These are phyloP conservation scores for Anastatus disparis DNA, from an alignment of 1,140 invertebrate genomes.

Conservation along the genomic window DNA sequence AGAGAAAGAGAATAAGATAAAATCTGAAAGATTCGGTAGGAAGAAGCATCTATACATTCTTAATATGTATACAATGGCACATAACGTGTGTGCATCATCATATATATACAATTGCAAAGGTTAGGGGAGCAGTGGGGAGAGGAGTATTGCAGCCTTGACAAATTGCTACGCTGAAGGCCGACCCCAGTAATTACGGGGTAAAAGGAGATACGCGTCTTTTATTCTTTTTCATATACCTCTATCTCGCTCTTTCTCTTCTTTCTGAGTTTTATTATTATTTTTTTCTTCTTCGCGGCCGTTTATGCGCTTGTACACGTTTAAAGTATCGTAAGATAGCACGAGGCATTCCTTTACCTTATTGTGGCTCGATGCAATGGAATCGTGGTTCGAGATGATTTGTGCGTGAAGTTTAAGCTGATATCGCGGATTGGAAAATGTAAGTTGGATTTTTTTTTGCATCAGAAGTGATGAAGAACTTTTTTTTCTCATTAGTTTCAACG, in stretches of 20 bases:
- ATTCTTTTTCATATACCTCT: background rate
- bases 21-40: constrained; percentile 39
- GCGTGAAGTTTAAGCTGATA: background rate
- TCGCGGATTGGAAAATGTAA: constrained; percentile 15
- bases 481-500: too few species aligned
- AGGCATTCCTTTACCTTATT: constrained; percentile 10
- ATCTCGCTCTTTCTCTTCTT: background rate
- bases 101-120: constrained; percentile 64
- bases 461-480: too few species aligned
- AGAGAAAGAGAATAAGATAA: background rate
- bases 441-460: background rate
- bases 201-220: constrained; percentile 20
- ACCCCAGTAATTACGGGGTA: constrained; percentile 64
- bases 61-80: constrained; percentile 49
- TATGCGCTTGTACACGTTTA: background rate
- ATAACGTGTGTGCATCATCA: constrained; percentile 54
- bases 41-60: constrained; percentile 32
- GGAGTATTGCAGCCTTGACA: constrained; percentile 66
- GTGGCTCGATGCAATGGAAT: background rate
- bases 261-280: constrained; percentile 13
- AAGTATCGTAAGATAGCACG: background rate
- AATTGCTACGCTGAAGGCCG: constrained; percentile 66
- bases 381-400: constrained; percentile 2
- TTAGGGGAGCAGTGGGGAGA: constrained; percentile 37
- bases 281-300: background rate